Percentiles rank a stretch among this genome's conserved stretches.
Evolutionary conservation across 2,113 vertebrate genomes (phyloP).

Genomic region (Hyaena hyaena): DNA sequence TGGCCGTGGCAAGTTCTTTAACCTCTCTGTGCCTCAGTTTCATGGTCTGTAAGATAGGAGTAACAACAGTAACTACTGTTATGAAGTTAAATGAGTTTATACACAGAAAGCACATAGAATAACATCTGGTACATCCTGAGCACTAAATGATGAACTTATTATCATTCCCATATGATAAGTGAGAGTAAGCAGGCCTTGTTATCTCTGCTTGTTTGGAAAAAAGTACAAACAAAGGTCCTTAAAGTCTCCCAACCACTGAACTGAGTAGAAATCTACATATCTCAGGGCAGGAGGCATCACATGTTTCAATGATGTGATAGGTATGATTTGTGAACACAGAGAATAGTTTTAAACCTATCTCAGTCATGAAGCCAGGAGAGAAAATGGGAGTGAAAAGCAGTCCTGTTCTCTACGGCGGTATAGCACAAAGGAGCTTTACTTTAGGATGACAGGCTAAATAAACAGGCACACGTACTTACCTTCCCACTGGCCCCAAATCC

Average conservation of each 20-base stretch:
- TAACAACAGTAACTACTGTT: constrained; percentile 51
- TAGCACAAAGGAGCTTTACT: neutral
- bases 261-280: neutral
- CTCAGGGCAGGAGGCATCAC: neutral
- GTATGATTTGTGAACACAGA: neutral
- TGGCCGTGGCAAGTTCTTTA: constrained; percentile 56
- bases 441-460: neutral
- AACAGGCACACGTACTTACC: neutral
- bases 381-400: neutral
- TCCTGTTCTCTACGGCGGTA: neutral
- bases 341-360: constrained; percentile 34
- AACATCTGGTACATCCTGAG: constrained; percentile 10
- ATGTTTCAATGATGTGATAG: neutral
- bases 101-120: constrained; percentile 33
- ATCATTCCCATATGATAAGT: neutral
- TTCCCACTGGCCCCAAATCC: neutral
- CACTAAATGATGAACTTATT: neutral
- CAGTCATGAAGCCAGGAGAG: constrained; percentile 11
- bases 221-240: constrained; percentile 53
- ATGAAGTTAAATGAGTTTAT: constrained; percentile 32
- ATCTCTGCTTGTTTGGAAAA: constrained; percentile 18
- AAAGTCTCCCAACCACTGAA: neutral
- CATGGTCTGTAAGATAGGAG: constrained; percentile 50
- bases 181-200: constrained; percentile 9
- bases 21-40: constrained; percentile 55